Evolutionary conservation across 53 echinoderm and acorn worm species (phyloP), one percentile per base, ranked within the genome.

Genomic region (Paelopatides confundens): DNA sequence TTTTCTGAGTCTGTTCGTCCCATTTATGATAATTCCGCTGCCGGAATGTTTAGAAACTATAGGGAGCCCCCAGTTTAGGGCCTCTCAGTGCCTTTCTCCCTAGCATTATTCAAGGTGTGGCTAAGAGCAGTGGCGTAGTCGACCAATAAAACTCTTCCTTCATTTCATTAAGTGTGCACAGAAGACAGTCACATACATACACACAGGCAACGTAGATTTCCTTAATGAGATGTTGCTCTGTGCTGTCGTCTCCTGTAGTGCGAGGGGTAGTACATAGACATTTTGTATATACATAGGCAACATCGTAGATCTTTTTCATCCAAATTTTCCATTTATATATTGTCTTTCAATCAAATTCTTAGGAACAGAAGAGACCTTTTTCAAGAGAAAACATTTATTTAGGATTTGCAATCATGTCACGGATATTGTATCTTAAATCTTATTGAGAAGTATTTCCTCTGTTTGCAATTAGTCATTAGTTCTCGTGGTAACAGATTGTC

Each of bases 91-190:
- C 54, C 79, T 83, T 63, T 46, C 84, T 83, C 26, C n/a, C 63
- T 83, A 64, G 63, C 65, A 83, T 83, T 65, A 83, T 83, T 83
- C 84, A 83, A 83, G 84, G 84, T 83, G 84, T 83, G 84, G 84
- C 84, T 63, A 83, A 63, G 84, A 63, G 63, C 84, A 27, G 17
- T 64, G 63, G 63, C 39, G 28, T 40, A 35, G 65, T 83, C 84
- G 24, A 65, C 84, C 84, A 65, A 83, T 83, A 63, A 63, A 63
- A 65, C 84, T 63, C 84, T 65, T 23, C 37, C 84, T 63, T 18
- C 65, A 65, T 83, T 83, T 83, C 84, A 83, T 83, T 83, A 83
- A 79, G 53, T 52, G 18, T 79, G 79, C 51, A 50, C 18, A 58
- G 58, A 58, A 21, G 18, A 58, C 18, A 23, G 21, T 74, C 40